Conservation (phyloP, 2,113 vertebrate genomes). For the Atherinomorus stipes region DNA sequence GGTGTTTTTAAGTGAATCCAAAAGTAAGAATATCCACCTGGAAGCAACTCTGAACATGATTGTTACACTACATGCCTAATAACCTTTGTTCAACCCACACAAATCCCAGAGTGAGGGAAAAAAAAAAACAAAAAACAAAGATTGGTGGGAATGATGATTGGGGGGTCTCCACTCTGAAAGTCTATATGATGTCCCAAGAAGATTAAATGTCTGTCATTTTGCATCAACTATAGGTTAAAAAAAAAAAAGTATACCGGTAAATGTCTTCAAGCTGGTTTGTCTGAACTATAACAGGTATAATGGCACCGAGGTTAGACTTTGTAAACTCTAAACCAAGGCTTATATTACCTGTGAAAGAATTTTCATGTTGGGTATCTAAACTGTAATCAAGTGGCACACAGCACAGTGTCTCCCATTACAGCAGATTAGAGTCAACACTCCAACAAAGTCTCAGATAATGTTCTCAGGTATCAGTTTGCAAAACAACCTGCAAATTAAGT, state of each 20-base stretch:
- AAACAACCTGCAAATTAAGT: not conserved
- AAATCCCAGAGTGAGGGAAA: not conserved
- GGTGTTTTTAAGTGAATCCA: not conserved
- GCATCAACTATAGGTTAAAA: too few relatives aligned
- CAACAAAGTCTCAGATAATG: not conserved
- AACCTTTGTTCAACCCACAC: not conserved
- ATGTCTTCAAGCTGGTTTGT: not conserved
- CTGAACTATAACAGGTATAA: not conserved
- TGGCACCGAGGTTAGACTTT: too few relatives aligned
- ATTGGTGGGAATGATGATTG: too few relatives aligned
- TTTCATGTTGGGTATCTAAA: not conserved
- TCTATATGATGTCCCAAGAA: not conserved
- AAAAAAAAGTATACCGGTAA: too few relatives aligned
- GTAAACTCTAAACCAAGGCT: not conserved
- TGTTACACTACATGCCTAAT: not conserved
- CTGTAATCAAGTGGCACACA: not conserved
- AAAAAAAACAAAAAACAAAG: not conserved
- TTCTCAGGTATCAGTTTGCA: slow-evolving; percentile 8
- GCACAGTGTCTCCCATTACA: not conserved
- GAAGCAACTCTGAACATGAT: not conserved
- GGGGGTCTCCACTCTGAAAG: not conserved
- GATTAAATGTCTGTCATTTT: too few relatives aligned
- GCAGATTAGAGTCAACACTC: not conserved
- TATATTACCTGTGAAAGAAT: not conserved
- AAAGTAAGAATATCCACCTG: too few relatives aligned